Base-by-base conservation (phyloP, 2,888 invertebrate species). In the Sarcophaga subvicina region DNA sequence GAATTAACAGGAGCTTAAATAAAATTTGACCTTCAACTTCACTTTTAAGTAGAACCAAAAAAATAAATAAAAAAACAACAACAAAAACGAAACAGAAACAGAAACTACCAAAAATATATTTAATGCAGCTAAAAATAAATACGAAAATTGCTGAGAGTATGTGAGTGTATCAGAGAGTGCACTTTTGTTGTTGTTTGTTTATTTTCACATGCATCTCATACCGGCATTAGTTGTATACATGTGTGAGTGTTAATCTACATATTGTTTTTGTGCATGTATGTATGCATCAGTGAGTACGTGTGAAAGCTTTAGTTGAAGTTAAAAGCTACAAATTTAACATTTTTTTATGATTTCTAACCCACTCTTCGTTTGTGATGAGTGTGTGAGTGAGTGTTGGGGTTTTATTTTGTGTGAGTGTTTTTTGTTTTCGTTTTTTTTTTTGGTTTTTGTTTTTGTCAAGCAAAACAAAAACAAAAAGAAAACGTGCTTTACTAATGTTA, bases 21-120 rank as follows among this genome's bases (percentile, higher is more conserved):
- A 37, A 77, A 80, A 64, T 75, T 80, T 81, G 85, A 83, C 87
- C 88, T 85, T 85, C 88, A 88, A 83, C 86, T 88, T 88, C 78
- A 79, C 67, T 72, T 67, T 69, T 47, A 47, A 17, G n/a, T 14
- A 45, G 45, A 80, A 20, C 45, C 47, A 79, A 73, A 83, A 73
- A 17, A 59, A 76, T 5, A 27, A 27, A 27, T 0, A 27, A 27
- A 27, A 27, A 3, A 27, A 5, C 6, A 78, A 63, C 20, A 77
- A 45, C 70, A 72, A 63, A 62, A 69, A 59, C 47, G 54, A 73
- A 72, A 45, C 12, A 0, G 27, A 27, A 27, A 69, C 37, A 69
- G 17, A 78, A 78, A 71, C 60, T 80, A 69, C 77, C 83, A 77
- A 86, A 83, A 79, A 71, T 62, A 25, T 59, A 54, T 54, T 49